phyloP scores from a whole-genome alignment of 1,140 invertebrate species.

The Macrocentrus cingulum region DNA sequence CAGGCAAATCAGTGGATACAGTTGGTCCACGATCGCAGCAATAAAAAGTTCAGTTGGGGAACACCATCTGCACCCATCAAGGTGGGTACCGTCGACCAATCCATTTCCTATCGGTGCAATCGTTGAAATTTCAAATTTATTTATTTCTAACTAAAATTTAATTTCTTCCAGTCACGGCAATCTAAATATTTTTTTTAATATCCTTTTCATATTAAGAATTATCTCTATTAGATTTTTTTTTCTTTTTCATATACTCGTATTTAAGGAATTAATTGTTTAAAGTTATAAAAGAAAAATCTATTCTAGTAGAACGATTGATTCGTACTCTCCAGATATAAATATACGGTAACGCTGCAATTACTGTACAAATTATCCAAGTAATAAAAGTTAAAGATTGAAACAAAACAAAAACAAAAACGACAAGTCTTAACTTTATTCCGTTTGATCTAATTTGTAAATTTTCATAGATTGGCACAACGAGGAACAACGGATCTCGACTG shows the following conservation, averaged over 20 bases:
- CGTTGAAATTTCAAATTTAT: background rate
- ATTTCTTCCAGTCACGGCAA: background rate
- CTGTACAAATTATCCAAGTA: conserved; percentile 6
- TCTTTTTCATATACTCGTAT: background rate
- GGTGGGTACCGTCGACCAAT: conserved; percentile 14
- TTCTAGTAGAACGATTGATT: too few species aligned
- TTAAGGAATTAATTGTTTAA: too few species aligned
- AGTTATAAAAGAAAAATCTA: too few species aligned
- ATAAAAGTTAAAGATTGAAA: conserved; percentile 3
- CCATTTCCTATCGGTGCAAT: background rate
- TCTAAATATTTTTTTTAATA: background rate
- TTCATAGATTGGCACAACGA: conserved; percentile 13
- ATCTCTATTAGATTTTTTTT: background rate
- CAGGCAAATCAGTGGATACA: background rate
- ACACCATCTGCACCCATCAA: conserved; percentile 14
- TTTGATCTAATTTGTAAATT: background rate
- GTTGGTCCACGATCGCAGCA: background rate
- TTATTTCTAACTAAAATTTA: background rate
- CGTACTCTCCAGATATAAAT: background rate
- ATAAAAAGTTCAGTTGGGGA: conserved; percentile 6
- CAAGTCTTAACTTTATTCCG: background rate
- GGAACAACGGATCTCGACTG: conserved; percentile 12
- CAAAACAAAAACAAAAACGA: background rate
- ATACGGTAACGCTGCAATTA: background rate
- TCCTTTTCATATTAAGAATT: background rate